These are phyloP conservation scores for Watsonalla cultraria DNA, from an alignment of 2,888 invertebrate species.

Conservation along the genomic window DNA sequence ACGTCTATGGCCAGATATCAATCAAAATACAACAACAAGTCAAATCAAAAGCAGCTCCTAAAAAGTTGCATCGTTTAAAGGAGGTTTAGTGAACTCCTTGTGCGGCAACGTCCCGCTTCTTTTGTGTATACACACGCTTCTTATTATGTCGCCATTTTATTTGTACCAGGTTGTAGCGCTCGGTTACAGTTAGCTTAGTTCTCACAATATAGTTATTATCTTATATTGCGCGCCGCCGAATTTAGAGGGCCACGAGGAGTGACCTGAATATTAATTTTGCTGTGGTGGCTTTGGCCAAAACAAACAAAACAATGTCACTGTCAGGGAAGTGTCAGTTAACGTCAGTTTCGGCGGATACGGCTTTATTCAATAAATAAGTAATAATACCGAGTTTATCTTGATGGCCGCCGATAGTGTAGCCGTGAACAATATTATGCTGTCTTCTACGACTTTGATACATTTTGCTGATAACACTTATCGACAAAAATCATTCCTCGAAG, in stretches of 20 bases:
- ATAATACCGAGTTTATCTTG: neutral
- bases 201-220: neutral
- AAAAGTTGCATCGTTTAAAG: neutral
- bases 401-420: constrained; percentile 10
- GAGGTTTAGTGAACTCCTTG: neutral
- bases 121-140: neutral
- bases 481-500: constrained; percentile 5
- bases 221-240: neutral
- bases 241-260: constrained; percentile 2
- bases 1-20: neutral
- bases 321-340: constrained; percentile 22
- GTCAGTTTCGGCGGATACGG: constrained; percentile 3
- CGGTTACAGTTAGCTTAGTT: constrained; percentile 1
- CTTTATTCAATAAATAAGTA: neutral
- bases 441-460: constrained; percentile 7
- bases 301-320: constrained; percentile 21
- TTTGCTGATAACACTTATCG: constrained; percentile 6
- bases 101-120: neutral
- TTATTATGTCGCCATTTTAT: neutral
- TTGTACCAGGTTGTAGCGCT: neutral
- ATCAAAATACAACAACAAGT: neutral
- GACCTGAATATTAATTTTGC: constrained; percentile 13
- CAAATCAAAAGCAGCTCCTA: neutral
- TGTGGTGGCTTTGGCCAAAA: constrained; percentile 9
- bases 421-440: constrained; percentile 12